Conservation (phyloP, 2,797 vertebrate species). For the Nyctalus aviator region DNA sequence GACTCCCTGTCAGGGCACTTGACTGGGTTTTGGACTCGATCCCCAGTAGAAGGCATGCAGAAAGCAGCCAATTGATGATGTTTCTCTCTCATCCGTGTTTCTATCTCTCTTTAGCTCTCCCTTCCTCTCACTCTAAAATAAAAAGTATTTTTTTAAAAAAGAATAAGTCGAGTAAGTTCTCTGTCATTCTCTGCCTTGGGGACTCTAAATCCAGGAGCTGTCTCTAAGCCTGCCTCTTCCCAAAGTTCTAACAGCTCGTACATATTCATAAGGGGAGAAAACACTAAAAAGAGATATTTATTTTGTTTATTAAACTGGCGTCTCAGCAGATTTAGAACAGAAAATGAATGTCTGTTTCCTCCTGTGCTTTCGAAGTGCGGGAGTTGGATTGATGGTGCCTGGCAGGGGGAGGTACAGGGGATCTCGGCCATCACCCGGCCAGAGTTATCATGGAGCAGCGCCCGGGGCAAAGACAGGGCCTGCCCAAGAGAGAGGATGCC, state of each 20-base stretch:
- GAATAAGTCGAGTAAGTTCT: fast-evolving
- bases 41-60: too few relatives aligned
- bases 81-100: too few relatives aligned
- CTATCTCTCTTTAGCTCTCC: too few relatives aligned
- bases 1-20: too few relatives aligned
- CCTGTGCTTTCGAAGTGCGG: conserved; percentile 24
- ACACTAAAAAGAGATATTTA: conserved; percentile 65
- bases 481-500: too few relatives aligned
- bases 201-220: background rate
- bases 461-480: background rate
- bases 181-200: background rate
- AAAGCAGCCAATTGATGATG: too few relatives aligned
- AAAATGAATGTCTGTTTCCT: conserved; percentile 62
- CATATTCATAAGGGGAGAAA: conserved; percentile 65
- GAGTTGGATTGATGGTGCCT: background rate
- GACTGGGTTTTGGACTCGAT: too few relatives aligned
- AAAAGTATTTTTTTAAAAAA: background rate
- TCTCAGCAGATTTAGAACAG: conserved; percentile 52
- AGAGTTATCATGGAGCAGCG: background rate
- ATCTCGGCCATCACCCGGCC: background rate
- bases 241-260: conserved; percentile 53
- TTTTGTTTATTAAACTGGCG: conserved; percentile 75
- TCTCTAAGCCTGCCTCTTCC: background rate
- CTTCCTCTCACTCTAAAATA: too few relatives aligned
- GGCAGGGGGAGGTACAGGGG: background rate